A percentile compares a stretch with the other conserved stretches of the same genome.
phyloP scores from a whole-genome alignment of 2,113 vertebrate species.

The Peucedramus taeniatus region DNA sequence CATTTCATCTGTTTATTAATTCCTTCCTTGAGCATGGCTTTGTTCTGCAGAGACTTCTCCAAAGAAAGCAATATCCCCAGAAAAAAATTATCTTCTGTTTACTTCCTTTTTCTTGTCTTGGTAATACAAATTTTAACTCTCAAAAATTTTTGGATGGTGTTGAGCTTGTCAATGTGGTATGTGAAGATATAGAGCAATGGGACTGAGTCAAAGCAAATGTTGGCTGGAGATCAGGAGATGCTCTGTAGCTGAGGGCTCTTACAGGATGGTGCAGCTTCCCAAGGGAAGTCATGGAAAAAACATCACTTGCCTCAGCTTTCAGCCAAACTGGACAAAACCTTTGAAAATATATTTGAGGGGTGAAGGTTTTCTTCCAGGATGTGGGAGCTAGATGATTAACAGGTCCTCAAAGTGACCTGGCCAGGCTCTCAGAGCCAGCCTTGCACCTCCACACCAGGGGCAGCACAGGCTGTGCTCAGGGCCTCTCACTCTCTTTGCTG shows the following conservation, averaged over 20 bases:
- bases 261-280: not conserved
- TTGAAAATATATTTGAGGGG: not conserved
- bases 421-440: not conserved
- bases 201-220: slow-evolving; percentile 14
- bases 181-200: not conserved
- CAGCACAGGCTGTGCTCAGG: not conserved
- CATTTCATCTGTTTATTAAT: not conserved
- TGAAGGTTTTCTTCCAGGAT: not conserved
- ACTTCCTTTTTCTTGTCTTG: not conserved
- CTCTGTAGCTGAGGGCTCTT: not conserved
- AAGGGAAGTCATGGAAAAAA: not conserved
- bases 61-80: not conserved
- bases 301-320: not conserved
- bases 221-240: not conserved
- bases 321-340: not conserved
- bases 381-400: not conserved
- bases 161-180: not conserved
- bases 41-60: not conserved
- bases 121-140: not conserved
- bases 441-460: fast-evolving
- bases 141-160: not conserved
- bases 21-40: not conserved
- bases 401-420: not conserved
- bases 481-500: not conserved
- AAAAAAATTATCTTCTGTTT: not conserved